Conservation (phyloP, 2,888 invertebrate genomes). For the Lithophane socia region DNA sequence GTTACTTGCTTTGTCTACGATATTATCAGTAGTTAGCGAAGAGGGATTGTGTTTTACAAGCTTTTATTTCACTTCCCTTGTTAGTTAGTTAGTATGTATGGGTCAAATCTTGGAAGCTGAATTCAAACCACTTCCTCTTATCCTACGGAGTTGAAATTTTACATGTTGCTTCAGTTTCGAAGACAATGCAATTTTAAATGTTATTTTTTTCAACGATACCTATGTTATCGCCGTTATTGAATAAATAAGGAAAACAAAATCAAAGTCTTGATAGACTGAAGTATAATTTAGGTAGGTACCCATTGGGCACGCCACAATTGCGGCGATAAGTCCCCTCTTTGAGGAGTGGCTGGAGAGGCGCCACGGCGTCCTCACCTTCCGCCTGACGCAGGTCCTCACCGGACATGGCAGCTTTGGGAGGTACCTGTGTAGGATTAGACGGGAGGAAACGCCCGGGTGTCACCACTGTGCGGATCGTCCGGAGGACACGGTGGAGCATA, state of each 20-base stretch:
- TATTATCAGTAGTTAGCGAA: neutral
- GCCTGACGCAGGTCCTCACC: too few species aligned
- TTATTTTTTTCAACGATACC: neutral
- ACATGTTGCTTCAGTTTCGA: neutral
- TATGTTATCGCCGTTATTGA: neutral
- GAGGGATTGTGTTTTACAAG: neutral
- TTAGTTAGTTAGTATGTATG: neutral
- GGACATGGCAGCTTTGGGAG: too few species aligned
- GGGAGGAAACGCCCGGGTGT: too few species aligned
- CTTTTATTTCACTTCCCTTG: neutral
- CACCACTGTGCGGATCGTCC: too few species aligned
- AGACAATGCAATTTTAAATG: neutral
- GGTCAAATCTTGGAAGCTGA: neutral
- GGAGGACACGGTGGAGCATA: too few species aligned
- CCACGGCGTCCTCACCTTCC: too few species aligned
- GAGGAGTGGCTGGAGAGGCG: too few species aligned
- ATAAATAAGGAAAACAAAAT: neutral
- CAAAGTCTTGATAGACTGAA: neutral
- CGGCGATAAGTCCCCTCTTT: too few species aligned
- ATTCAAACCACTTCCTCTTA: neutral
- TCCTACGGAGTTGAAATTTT: neutral
- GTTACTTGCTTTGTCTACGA: neutral
- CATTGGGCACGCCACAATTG: too few species aligned
- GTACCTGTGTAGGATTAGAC: too few species aligned
- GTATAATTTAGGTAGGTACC: neutral